phyloP scores from a whole-genome alignment of 2,113 vertebrate species.

The Megaceryle torquata region DNA sequence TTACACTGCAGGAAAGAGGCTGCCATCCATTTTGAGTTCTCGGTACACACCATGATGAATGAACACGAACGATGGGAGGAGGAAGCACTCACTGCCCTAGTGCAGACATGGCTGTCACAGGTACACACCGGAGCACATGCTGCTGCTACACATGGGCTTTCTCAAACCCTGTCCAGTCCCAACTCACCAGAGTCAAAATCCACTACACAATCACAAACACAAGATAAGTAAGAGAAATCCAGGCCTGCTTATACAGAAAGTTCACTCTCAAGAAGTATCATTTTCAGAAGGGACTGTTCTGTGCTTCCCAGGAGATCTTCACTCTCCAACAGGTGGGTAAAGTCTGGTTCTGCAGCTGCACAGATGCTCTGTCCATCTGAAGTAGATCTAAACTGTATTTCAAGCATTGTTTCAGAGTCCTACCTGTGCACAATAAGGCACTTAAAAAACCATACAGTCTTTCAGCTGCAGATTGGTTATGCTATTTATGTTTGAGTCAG shows the following conservation, averaged over 20 bases:
- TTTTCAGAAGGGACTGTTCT: not conserved
- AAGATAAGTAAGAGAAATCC: not conserved
- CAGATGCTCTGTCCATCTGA: not conserved
- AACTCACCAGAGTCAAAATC: not conserved
- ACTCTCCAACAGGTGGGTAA: accelerated
- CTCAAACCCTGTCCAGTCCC: not conserved
- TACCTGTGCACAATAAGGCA: not conserved
- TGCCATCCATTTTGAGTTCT: not conserved
- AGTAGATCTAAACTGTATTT: not conserved
- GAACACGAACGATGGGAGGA: not conserved
- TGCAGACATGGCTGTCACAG: accelerated
- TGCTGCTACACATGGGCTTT: accelerated
- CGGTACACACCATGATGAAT: not conserved
- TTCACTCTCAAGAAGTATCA: not conserved
- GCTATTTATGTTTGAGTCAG: not conserved
- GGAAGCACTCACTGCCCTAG: not conserved
- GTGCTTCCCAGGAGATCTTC: not conserved
- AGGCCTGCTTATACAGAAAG: not conserved
- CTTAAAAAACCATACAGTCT: not conserved
- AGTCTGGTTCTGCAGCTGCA: not conserved
- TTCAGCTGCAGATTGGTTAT: not conserved
- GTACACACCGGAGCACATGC: accelerated
- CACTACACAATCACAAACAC: not conserved
- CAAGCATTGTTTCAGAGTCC: not conserved
- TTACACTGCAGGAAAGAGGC: not conserved